Conservation (phyloP, 2,888 invertebrate species). For the Chrysolina americana region DNA sequence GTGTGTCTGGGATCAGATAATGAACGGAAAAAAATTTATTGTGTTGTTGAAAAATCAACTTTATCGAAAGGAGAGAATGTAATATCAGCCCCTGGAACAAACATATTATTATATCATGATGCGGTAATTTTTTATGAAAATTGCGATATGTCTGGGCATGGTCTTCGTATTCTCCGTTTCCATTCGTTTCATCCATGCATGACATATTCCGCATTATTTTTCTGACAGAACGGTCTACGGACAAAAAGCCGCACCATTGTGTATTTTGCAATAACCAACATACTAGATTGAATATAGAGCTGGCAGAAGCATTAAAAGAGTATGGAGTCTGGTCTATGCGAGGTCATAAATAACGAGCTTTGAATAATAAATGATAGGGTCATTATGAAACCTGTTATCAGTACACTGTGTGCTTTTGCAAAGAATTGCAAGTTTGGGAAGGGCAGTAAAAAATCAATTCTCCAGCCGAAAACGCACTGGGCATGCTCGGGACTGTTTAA, state of each 20-base stretch:
- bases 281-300: constrained; percentile 51
- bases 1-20: no score
- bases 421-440: constrained; percentile 64
- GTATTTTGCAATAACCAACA: constrained; percentile 46
- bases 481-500: constrained; percentile 59
- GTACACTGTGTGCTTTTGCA: constrained; percentile 61
- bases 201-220: constrained; percentile 44
- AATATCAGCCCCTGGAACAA: background rate
- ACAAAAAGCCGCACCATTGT: constrained; percentile 42
- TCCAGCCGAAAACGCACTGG: constrained; percentile 54
- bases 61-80: no score
- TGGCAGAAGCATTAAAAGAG: constrained; percentile 48
- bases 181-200: constrained; percentile 35
- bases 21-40: no score
- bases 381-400: constrained; percentile 63
- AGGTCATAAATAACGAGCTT: constrained; percentile 59
- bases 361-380: constrained; percentile 62
- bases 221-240: constrained; percentile 37
- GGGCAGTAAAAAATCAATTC: constrained; percentile 65
- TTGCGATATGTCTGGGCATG: background rate
- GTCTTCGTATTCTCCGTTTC: constrained; percentile 7
- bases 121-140: background rate
- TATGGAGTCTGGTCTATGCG: constrained; percentile 57
- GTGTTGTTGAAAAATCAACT: no score
- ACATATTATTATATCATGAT: background rate